Conservation (phyloP, 1,140 invertebrate species). For the Saccostrea cuccullata region DNA sequence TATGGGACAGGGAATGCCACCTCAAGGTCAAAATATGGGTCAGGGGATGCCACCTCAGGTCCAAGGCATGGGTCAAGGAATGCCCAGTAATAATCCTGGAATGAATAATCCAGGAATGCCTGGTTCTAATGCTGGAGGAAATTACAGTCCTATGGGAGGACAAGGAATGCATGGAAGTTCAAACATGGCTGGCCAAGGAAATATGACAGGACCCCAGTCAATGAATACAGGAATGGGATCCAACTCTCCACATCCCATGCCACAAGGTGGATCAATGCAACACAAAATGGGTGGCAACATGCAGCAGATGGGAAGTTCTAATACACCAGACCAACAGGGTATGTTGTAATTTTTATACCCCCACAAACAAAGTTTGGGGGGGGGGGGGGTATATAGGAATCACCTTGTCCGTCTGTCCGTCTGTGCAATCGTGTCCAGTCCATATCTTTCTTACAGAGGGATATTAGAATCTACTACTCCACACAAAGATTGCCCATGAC, state of each 20-base stretch:
- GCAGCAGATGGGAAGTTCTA: conserved; percentile 40
- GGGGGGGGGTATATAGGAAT: too few relatives aligned
- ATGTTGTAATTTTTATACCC: background rate
- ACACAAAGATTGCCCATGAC: too few relatives aligned
- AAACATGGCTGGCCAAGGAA: conserved; percentile 59
- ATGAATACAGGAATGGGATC: conserved; percentile 45
- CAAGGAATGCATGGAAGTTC: conserved; percentile 55
- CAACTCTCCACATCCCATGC: conserved; percentile 22
- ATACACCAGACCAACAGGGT: conserved; percentile 40
- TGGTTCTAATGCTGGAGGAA: conserved; percentile 31
- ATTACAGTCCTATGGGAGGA: conserved; percentile 28
- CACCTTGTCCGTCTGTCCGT: too few relatives aligned
- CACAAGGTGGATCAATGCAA: background rate
- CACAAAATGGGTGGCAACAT: conserved; percentile 29
- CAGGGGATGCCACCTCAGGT: conserved; percentile 16
- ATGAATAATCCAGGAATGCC: conserved; percentile 43
- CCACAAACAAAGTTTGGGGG: too few relatives aligned
- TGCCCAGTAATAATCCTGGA: conserved; percentile 25
- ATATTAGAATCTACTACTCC: too few relatives aligned
- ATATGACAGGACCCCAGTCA: conserved; percentile 59
- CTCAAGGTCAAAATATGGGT: conserved; percentile 74
- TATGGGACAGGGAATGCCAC: conserved; percentile 30
- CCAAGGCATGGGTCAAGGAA: conserved; percentile 15
- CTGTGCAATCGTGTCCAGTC: too few relatives aligned
- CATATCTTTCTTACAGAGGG: too few relatives aligned